phyloP scores from a whole-genome alignment of 1,140 invertebrate species.

The Ceratina australensis region DNA sequence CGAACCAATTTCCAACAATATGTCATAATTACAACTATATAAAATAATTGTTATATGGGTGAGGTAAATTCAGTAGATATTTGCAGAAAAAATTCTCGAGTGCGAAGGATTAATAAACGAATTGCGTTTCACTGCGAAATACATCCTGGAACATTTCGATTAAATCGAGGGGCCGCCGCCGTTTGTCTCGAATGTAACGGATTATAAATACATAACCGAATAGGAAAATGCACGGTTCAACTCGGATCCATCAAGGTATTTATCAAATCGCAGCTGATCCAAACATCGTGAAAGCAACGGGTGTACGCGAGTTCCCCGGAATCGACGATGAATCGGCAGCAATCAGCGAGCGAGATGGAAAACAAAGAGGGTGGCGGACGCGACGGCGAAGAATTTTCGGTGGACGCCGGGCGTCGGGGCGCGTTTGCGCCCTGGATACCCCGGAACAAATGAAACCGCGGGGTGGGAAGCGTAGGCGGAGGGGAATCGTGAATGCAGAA shows the following conservation, averaged over 20 bases:
- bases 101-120: too few relatives aligned
- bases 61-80: too few relatives aligned
- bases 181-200: too few relatives aligned
- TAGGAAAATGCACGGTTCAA: not conserved
- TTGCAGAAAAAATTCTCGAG: too few relatives aligned
- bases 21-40: too few relatives aligned
- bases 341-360: not conserved
- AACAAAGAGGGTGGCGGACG: not conserved
- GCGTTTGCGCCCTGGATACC: constrained; percentile 34
- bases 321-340: not conserved
- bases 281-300: not conserved
- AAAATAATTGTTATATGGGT: too few relatives aligned
- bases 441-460: constrained; percentile 15
- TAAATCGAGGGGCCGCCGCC: too few relatives aligned
- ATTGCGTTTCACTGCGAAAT: too few relatives aligned
- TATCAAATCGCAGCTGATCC: not conserved
- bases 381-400: constrained; percentile 28
- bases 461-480: constrained; percentile 19
- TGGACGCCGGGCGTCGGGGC: constrained; percentile 10
- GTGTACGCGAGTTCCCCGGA: not conserved
- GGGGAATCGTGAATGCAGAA: constrained; percentile 30
- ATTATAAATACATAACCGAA: too few relatives aligned
- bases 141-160: too few relatives aligned
- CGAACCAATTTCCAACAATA: too few relatives aligned
- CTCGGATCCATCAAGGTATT: not conserved